These are phyloP conservation scores for Proterorhinus semilunaris DNA, from an alignment of 2,113 vertebrate species.

Conservation along the genomic window DNA sequence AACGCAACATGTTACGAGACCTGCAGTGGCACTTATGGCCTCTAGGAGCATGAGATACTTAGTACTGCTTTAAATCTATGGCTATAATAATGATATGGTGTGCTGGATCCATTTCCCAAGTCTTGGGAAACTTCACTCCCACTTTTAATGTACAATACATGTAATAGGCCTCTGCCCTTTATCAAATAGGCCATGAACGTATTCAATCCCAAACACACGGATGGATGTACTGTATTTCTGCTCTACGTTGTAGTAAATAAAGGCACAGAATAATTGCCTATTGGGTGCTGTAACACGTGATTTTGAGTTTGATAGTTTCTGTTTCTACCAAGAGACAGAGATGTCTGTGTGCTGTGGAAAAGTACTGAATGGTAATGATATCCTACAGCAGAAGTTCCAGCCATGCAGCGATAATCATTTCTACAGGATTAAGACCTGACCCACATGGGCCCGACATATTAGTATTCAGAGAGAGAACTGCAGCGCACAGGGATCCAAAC, in stretches of 20 bases:
- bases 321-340: slow-evolving; percentile 37
- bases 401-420: slow-evolving; percentile 71
- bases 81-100: no score
- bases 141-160: no score
- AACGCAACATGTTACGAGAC: no score
- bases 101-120: no score
- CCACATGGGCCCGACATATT: slow-evolving; percentile 71
- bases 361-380: slow-evolving; percentile 68
- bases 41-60: no score
- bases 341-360: slow-evolving; percentile 50
- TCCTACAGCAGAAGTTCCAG: slow-evolving; percentile 70
- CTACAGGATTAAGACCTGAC: slow-evolving; percentile 76
- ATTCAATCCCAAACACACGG: not conserved
- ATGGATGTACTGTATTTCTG: not conserved
- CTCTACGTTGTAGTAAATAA: slow-evolving; percentile 6
- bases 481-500: slow-evolving; percentile 55
- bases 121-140: no score
- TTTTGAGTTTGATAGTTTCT: slow-evolving; percentile 43
- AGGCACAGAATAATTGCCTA: slow-evolving; percentile 14
- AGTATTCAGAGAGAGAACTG: slow-evolving; percentile 67
- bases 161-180: no score
- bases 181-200: not conserved
- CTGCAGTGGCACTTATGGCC: no score
- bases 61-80: no score
- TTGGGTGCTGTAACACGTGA: slow-evolving; percentile 15